phyloP scores from a whole-genome alignment of 1,140 invertebrate genomes.

The Drosophila melanogaster region DNA sequence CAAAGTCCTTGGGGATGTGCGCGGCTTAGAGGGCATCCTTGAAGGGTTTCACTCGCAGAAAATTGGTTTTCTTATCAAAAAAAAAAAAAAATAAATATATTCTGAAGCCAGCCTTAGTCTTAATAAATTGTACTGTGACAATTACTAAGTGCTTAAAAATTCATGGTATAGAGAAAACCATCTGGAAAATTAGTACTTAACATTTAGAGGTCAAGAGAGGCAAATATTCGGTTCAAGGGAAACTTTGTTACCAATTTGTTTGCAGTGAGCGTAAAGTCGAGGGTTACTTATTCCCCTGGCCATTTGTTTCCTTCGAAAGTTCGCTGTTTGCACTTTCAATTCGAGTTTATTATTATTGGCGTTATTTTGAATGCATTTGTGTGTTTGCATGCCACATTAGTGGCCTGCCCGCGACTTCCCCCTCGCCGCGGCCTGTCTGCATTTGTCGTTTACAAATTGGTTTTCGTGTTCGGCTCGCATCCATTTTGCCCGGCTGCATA shows the following conservation, averaged over 20 bases:
- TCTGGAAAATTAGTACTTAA: not conserved
- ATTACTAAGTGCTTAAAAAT: no score
- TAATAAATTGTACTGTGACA: no score
- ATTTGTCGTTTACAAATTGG: slow-evolving; percentile 81
- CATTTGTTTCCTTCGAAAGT: slow-evolving; percentile 24
- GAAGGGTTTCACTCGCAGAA: slow-evolving; percentile 24
- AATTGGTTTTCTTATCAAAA: not conserved
- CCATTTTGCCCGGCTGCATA: slow-evolving; percentile 75
- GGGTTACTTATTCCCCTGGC: not conserved
- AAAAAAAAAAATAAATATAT: no score
- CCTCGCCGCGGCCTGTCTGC: slow-evolving; percentile 35
- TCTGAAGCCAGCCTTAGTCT: no score
- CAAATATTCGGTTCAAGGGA: not conserved
- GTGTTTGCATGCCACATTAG: slow-evolving; percentile 70
- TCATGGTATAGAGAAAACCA: no score
- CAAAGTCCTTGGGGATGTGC: slow-evolving; percentile 65
- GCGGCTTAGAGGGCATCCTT: slow-evolving; percentile 43
- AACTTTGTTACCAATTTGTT: no score
- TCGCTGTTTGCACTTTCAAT: slow-evolving; percentile 70
- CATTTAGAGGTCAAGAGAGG: not conserved
- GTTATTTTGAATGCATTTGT: slow-evolving; percentile 72
- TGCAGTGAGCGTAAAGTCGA: slow-evolving; percentile 7
- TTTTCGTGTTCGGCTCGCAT: slow-evolving; percentile 77
- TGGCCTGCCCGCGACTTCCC: slow-evolving; percentile 49
- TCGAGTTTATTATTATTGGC: slow-evolving; percentile 63